A percentile compares a stretch with the other conserved stretches of the same genome.
phyloP scores from a whole-genome alignment of 2,888 invertebrate species.

The Trichogramma dendrolimi region DNA sequence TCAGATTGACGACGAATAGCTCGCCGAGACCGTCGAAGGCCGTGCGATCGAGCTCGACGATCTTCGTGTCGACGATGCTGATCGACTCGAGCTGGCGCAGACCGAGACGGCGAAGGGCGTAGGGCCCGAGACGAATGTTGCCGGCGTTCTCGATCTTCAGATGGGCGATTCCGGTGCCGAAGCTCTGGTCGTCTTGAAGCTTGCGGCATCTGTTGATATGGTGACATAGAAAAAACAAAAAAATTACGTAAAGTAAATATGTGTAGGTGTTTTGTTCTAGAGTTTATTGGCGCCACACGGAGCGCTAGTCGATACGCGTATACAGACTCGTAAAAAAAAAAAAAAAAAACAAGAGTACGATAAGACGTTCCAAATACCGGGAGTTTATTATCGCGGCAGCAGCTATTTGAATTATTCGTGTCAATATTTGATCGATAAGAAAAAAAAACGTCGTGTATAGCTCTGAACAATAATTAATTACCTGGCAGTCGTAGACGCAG shows the following conservation, averaged over 20 bases:
- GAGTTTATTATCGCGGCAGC: too few species aligned
- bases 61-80: conserved; percentile 66
- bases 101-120: conserved; percentile 54
- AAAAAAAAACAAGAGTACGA: background rate
- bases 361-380: too few species aligned
- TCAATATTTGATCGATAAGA: background rate
- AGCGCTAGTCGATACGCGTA: background rate
- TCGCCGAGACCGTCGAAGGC: conserved; percentile 68
- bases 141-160: conserved; percentile 64
- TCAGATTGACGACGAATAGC: conserved; percentile 66
- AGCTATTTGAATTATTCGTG: too few species aligned
- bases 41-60: conserved; percentile 62
- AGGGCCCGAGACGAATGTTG: conserved; percentile 42
- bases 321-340: background rate
- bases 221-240: background rate
- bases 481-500: conserved; percentile 44
- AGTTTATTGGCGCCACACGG: background rate
- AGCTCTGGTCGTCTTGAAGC: conserved; percentile 64
- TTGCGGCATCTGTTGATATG: conserved; percentile 60
- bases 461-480: conserved; percentile 26
- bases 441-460: background rate
- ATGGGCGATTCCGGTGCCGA: conserved; percentile 65
- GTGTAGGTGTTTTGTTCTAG: too few species aligned
- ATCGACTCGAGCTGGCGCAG: conserved; percentile 65
- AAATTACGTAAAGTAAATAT: background rate